Conservation (phyloP, 2,113 vertebrate species). For the Sphyrna mokarran region DNA sequence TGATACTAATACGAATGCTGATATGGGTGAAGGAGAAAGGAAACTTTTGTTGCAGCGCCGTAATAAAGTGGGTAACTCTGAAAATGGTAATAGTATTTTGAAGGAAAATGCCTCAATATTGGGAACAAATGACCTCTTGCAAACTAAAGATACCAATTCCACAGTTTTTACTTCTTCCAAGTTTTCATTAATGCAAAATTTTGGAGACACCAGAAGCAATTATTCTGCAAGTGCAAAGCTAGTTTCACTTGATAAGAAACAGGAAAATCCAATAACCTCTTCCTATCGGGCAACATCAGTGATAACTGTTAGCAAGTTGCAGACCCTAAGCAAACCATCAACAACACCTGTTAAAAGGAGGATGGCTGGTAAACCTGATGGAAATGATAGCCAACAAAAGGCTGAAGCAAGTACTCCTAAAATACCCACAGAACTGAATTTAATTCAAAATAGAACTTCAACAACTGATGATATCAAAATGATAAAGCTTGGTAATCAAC, state of each 20-base stretch:
- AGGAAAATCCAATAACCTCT: neutral
- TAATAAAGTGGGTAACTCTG: conserved; percentile 49
- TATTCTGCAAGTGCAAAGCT: neutral
- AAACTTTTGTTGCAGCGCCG: conserved; percentile 57
- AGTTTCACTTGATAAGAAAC: neutral
- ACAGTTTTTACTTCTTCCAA: neutral
- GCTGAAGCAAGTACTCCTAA: conserved; percentile 47
- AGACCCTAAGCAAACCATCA: conserved; percentile 40
- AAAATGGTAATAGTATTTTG: conserved; percentile 40
- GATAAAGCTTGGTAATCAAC: conserved; percentile 37
- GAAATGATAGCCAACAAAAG: conserved; percentile 49
- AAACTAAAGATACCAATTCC: neutral
- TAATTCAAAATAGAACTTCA: conserved; percentile 53
- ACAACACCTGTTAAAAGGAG: conserved; percentile 51
- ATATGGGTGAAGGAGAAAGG: conserved; percentile 49
- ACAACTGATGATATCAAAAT: conserved; percentile 42
- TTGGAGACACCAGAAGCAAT: neutral
- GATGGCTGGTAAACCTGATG: conserved; percentile 47
- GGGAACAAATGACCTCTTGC: conserved; percentile 38
- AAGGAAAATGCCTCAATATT: conserved; percentile 34
- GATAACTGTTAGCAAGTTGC: conserved; percentile 35
- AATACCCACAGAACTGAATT: conserved; percentile 35
- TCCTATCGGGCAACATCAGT: neutral
- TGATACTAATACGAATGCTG: conserved; percentile 39
- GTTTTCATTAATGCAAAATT: neutral